Conservation (phyloP, 2,888 invertebrate genomes). For the Nomada hirtipes region DNA sequence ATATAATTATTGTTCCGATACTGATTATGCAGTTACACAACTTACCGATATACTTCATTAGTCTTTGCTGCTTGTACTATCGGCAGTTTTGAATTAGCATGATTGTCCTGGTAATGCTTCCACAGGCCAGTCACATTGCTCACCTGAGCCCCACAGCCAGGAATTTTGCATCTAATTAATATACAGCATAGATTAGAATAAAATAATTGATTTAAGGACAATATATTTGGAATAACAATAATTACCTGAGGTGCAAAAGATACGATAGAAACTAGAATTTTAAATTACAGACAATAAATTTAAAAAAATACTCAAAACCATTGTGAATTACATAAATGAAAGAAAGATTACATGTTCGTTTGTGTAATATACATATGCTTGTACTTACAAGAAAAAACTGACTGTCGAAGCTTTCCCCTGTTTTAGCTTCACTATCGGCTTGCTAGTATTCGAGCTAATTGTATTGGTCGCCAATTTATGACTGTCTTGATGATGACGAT, state of each 20-base stretch:
- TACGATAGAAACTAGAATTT: constrained; percentile 12
- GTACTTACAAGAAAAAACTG: constrained; percentile 82
- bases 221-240: background rate
- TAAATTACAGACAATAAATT: constrained; percentile 1
- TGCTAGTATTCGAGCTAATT: constrained; percentile 73
- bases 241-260: constrained; percentile 7
- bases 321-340: background rate
- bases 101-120: constrained; percentile 83
- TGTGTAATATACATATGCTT: background rate
- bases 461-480: constrained; percentile 78
- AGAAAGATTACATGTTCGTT: background rate
- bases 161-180: constrained; percentile 80
- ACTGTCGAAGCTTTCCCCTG: constrained; percentile 80
- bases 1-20: background rate
- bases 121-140: constrained; percentile 81
- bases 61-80: constrained; percentile 74
- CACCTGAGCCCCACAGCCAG: constrained; percentile 82
- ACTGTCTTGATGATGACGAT: constrained; percentile 83
- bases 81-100: constrained; percentile 80
- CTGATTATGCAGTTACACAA: background rate
- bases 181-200: constrained; percentile 7
- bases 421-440: constrained; percentile 75
- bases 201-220: background rate
- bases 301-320: background rate
- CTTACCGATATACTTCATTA: constrained; percentile 79